These are phyloP conservation scores for Ophion ventricosus DNA, from an alignment of 2,888 invertebrate genomes.

Conservation along the genomic window DNA sequence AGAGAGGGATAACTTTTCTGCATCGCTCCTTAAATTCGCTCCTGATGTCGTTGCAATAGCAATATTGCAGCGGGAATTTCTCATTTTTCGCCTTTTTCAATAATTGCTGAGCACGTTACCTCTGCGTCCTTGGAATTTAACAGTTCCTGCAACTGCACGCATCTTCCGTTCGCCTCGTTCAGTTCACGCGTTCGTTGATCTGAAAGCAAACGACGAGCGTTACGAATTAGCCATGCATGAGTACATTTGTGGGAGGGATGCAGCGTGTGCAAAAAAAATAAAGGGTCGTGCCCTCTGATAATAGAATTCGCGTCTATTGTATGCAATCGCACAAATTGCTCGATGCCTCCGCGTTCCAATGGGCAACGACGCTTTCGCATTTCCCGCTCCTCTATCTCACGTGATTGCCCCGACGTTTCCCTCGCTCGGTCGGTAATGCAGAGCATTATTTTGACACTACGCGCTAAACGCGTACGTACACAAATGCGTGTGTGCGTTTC, in stretches of 20 bases:
- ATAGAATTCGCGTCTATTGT: constrained; percentile 30
- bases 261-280: background rate
- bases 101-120: constrained; percentile 69
- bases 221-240: background rate
- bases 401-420: constrained; percentile 33
- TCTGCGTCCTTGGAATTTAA: constrained; percentile 80
- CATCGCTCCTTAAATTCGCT: too few species aligned
- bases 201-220: constrained; percentile 61
- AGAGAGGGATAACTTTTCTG: too few species aligned
- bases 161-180: constrained; percentile 79
- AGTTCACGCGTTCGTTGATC: constrained; percentile 77
- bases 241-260: background rate
- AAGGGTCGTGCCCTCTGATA: constrained; percentile 7
- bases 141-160: constrained; percentile 79
- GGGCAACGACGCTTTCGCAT: constrained; percentile 15
- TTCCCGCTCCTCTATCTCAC: constrained; percentile 63
- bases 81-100: background rate
- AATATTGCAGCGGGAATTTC: background rate
- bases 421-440: constrained; percentile 75
- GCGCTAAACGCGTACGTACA: background rate
- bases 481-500: background rate
- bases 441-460: constrained; percentile 79
- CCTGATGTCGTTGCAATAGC: background rate
- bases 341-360: background rate
- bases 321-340: constrained; percentile 33